Evolutionary conservation across 2,797 vertebrate genomes (phyloP).

Genomic region (Heteromormyrus szaboi): DNA sequence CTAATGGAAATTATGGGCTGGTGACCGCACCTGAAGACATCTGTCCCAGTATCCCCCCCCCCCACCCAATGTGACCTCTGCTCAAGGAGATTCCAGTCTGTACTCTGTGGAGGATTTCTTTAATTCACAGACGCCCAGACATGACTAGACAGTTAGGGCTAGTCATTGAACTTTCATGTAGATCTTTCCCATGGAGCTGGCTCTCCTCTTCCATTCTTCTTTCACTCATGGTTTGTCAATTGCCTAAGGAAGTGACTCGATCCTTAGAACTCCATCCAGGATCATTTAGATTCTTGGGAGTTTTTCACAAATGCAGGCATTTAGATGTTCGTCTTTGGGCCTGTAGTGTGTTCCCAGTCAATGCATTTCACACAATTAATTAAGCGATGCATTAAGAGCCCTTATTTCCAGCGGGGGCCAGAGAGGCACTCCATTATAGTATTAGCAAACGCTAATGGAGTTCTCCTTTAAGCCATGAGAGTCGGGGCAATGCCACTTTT

Average conservation of each 20-base stretch:
- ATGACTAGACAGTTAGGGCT: neutral
- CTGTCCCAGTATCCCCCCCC: neutral
- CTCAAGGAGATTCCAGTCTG: neutral
- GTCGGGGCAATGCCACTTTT: neutral
- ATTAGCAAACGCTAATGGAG: slow-evolving; percentile 15
- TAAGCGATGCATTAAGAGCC: slow-evolving; percentile 15
- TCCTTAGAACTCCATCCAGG: neutral
- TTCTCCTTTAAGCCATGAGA: neutral
- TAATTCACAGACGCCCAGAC: neutral
- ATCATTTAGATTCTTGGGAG: neutral
- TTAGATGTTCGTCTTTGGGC: neutral
- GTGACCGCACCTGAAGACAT: neutral
- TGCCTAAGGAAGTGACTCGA: neutral
- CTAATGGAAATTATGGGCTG: neutral
- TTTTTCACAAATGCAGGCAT: neutral
- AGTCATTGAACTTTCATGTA: neutral
- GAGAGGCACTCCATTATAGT: slow-evolving; percentile 3
- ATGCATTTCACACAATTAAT: slow-evolving; percentile 11
- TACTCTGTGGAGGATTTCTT: neutral
- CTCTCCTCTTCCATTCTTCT: neutral
- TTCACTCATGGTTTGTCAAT: neutral
- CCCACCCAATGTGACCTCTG: neutral
- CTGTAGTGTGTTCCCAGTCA: neutral
- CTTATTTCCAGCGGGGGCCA: neutral
- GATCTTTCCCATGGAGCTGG: neutral